Percentiles rank a stretch among this genome's conserved stretches.
Conservation (phyloP, 2,797 vertebrate species). For the Melanotaenia pygmaea region DNA sequence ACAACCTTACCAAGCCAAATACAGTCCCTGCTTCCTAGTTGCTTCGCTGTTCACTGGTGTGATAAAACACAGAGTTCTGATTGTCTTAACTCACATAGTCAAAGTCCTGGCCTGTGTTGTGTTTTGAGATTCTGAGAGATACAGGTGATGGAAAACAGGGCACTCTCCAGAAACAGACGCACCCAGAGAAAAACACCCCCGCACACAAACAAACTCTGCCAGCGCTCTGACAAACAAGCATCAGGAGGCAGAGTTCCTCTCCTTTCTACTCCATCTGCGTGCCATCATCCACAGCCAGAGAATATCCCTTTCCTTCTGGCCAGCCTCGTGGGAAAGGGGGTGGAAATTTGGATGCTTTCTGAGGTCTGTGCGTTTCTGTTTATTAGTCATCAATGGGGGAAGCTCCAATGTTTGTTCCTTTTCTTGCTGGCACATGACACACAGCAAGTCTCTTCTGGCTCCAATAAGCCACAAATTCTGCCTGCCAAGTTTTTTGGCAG, state of each 20-base stretch:
- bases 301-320: constrained; percentile 75
- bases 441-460: constrained; percentile 70
- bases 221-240: constrained; percentile 42
- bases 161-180: constrained; percentile 43
- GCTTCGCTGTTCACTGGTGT: constrained; percentile 3
- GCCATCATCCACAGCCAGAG: constrained; percentile 63
- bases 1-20: constrained; percentile 5
- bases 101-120: constrained; percentile 26
- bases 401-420: constrained; percentile 75
- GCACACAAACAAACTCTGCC: constrained; percentile 21
- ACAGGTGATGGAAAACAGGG: constrained; percentile 62
- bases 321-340: constrained; percentile 76
- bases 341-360: constrained; percentile 70
- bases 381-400: constrained; percentile 78
- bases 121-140: constrained; percentile 37
- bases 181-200: constrained; percentile 43
- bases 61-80: constrained; percentile 30
- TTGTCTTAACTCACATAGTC: constrained; percentile 5
- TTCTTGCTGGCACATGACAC: constrained; percentile 71
- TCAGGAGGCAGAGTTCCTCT: constrained; percentile 40
- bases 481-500: constrained; percentile 72
- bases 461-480: constrained; percentile 54
- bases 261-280: constrained; percentile 40
- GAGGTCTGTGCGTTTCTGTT: constrained; percentile 58
- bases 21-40: constrained; percentile 11